Evolutionary conservation across 2,797 vertebrate genomes (phyloP).

Genomic region (Buceros bicornis): DNA sequence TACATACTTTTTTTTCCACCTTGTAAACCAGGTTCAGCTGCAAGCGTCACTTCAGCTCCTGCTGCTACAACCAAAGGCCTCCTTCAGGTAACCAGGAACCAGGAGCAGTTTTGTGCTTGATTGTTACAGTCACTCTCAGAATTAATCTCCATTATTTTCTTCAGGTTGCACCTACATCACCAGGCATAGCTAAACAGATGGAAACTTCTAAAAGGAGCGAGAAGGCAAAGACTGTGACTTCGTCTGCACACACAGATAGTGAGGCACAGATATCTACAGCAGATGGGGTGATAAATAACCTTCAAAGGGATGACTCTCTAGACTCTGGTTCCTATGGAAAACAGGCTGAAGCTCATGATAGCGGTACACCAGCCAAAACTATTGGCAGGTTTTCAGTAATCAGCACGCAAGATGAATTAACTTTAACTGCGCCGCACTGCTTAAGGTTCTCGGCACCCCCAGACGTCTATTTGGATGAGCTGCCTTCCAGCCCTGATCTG

Average conservation of each 20-base stretch:
- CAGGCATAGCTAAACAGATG: background rate
- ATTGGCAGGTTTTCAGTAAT: constrained; percentile 95
- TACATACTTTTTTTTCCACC: background rate
- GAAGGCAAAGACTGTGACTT: constrained; percentile 62
- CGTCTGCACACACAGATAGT: constrained; percentile 71
- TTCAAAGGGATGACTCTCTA: constrained; percentile 74
- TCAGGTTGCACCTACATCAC: constrained; percentile 58
- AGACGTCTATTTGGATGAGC: constrained; percentile 92
- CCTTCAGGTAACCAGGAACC: constrained; percentile 70
- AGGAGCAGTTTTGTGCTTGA: background rate
- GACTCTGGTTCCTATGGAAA: constrained; percentile 82
- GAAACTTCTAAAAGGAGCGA: constrained; percentile 73
- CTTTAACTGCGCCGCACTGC: constrained; percentile 85
- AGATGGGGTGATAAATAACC: constrained; percentile 73
- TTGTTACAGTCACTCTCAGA: background rate
- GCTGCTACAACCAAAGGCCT: background rate
- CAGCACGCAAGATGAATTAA: constrained; percentile 89
- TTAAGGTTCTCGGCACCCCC: constrained; percentile 91
- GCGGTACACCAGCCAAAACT: constrained; percentile 83
- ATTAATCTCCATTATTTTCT: constrained; percentile 2
- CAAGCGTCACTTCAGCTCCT: constrained; percentile 23
- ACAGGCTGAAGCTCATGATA: constrained; percentile 74
- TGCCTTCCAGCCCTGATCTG: constrained; percentile 84
- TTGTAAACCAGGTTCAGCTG: constrained; percentile 64
- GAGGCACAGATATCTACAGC: constrained; percentile 55